phyloP scores from a whole-genome alignment of 1,140 invertebrate species.

The Formica exsecta region DNA sequence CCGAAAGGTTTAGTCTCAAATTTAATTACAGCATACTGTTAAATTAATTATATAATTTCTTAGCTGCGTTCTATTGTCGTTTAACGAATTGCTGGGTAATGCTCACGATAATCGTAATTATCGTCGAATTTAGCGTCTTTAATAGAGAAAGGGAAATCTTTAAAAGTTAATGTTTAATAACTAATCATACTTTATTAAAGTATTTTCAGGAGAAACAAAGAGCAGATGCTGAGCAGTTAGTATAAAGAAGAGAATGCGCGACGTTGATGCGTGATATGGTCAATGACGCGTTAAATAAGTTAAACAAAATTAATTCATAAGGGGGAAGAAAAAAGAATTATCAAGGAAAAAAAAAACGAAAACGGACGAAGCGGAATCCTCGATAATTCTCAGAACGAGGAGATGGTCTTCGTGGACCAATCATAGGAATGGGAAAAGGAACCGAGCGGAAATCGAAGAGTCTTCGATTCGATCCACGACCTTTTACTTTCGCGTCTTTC shows the following conservation, averaged over 20 bases:
- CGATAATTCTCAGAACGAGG: conserved; percentile 26
- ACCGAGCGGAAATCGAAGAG: conserved; percentile 11
- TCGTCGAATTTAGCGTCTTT: conserved; percentile 35
- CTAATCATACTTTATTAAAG: not conserved
- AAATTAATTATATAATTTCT: conserved; percentile 2
- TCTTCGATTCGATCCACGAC: conserved; percentile 38
- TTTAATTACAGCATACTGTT: conserved; percentile 1
- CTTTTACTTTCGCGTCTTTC: conserved; percentile 8
- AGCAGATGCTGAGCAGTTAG: conserved; percentile 25
- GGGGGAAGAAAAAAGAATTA: conserved; percentile 27
- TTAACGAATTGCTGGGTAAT: conserved; percentile 34
- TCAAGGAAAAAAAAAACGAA: not conserved
- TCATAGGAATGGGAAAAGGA: conserved; percentile 22
- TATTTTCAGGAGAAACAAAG: not conserved
- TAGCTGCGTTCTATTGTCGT: not conserved
- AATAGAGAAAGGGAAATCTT: not conserved
- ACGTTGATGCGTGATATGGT: no score
- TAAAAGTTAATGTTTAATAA: not conserved
- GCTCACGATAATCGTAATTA: conserved; percentile 38
- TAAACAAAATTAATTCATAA: not conserved
- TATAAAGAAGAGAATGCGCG: conserved; percentile 19
- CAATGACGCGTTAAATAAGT: conserved; percentile 13
- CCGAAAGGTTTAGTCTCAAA: not conserved
- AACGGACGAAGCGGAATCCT: conserved; percentile 42
- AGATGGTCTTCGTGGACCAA: conserved; percentile 58